phyloP scores from a whole-genome alignment of 2,888 invertebrate genomes.

The Halocaridina rubra region DNA sequence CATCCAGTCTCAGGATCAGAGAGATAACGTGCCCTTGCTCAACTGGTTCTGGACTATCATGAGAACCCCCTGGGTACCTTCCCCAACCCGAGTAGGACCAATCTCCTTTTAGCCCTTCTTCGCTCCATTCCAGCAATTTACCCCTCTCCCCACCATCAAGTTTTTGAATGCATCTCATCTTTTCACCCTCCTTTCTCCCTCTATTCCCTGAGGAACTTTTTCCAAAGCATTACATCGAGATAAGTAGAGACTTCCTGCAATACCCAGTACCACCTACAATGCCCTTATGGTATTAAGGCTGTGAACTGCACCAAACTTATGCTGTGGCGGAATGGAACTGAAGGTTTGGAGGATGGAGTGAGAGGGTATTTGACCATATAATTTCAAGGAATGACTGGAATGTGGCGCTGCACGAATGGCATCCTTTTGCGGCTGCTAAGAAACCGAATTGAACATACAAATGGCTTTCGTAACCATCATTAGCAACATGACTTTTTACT shows the following conservation, averaged over 20 bases:
- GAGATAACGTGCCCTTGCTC: not conserved
- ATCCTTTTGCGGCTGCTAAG: too few relatives aligned
- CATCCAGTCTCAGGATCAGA: not conserved
- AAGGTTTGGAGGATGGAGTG: not conserved
- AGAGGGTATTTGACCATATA: too few relatives aligned
- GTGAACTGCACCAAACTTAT: not conserved
- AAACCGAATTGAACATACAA: too few relatives aligned
- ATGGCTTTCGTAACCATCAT: too few relatives aligned
- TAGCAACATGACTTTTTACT: too few relatives aligned
- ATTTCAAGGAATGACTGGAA: too few relatives aligned
- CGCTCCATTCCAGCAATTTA: not conserved
- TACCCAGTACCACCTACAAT: not conserved
- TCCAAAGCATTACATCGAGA: not conserved
- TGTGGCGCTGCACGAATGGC: too few relatives aligned
- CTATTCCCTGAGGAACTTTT: not conserved
- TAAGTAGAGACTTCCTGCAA: not conserved
- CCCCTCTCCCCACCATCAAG: not conserved
- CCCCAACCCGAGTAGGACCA: not conserved
- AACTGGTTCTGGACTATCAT: not conserved
- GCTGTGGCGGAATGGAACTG: not conserved
- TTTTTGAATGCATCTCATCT: too few relatives aligned
- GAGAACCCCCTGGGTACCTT: not conserved
- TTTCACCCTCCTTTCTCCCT: too few relatives aligned
- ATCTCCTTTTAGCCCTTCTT: not conserved
- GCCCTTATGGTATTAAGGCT: not conserved